These are phyloP conservation scores for Anarhynchus alexandrinus DNA, from an alignment of 2,113 vertebrate genomes.

Conservation along the genomic window DNA sequence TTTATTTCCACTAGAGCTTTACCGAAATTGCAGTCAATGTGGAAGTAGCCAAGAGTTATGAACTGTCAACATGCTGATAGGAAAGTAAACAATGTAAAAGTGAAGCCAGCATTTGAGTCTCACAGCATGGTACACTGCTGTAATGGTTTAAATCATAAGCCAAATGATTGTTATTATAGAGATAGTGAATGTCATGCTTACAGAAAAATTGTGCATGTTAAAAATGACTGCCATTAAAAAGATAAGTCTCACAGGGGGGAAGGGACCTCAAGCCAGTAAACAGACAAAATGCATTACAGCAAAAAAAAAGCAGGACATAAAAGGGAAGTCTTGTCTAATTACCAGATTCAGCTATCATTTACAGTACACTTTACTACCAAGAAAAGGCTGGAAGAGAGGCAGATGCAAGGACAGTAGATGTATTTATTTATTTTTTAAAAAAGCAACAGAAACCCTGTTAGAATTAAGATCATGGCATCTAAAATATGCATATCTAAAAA, in stretches of 20 bases:
- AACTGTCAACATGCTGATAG: conserved; percentile 40
- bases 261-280: conserved; percentile 41
- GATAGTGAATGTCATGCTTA: conserved; percentile 47
- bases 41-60: conserved; percentile 55
- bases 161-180: conserved; percentile 62
- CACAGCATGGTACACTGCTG: conserved; percentile 28
- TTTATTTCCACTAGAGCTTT: conserved; percentile 25
- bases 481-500: neutral
- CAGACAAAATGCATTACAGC: conserved; percentile 35
- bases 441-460: neutral
- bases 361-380: neutral
- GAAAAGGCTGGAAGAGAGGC: neutral
- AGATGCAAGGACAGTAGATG: neutral
- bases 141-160: conserved; percentile 57
- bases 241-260: conserved; percentile 42
- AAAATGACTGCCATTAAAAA: conserved; percentile 62
- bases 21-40: conserved; percentile 16
- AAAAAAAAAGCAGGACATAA: neutral
- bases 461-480: neutral
- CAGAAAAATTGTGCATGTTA: conserved; percentile 60
- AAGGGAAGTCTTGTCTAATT: conserved; percentile 43
- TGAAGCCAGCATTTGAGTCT: conserved; percentile 16
- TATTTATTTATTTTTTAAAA: neutral
- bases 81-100: conserved; percentile 48
- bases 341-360: conserved; percentile 29